Evolutionary conservation across 2,888 invertebrate species (phyloP), one percentile per base, ranked within the genome.

Genomic region (Nasonia oneida): DNA sequence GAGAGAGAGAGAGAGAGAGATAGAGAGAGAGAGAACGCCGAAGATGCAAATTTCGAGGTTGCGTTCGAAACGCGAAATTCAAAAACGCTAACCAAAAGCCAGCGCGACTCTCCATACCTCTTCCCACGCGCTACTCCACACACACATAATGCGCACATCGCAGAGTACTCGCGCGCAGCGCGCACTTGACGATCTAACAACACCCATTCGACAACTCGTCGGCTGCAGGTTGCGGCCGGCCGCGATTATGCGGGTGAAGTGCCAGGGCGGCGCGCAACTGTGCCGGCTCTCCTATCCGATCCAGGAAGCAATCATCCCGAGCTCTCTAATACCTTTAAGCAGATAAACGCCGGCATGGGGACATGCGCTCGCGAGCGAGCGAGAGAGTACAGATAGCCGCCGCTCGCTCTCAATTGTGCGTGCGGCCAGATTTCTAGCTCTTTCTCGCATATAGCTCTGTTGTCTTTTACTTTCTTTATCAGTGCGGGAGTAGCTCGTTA

Each of bases 251-350:
- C 82, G 80, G 80, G 80, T 53, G 80, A 81, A 74, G 71, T 47
- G 74, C 81, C 71, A 53, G 82, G 73, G 76, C 81, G 47, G 67
- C 70, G 67, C 70, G 71, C 57, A 61, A 61, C 18, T 61, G 57
- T 50, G 8, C 29, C 73, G 47, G 50, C 81, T 81, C 61, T 74
- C n/a, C 84, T 78, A 70, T 82, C 84, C 82, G 82, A 87, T 81
- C 86, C 87, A 84, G 87, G 87, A 84, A 87, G 87, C 84, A 87
- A 87, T 87, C 84, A 87, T 87, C 86, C 81, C 78, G 82, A 33
- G 79, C 81, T 80, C 77, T 75, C 82, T 85, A 86, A 87, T 87
- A 86, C 84, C 86, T 84, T 84, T 84, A 87, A 87, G 82, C 86
- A 73, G 84, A 87, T 87, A 87, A 87, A 82, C 81, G 87, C 64